phyloP scores from a whole-genome alignment of 2,113 vertebrate genomes.

The Cairina moschata region DNA sequence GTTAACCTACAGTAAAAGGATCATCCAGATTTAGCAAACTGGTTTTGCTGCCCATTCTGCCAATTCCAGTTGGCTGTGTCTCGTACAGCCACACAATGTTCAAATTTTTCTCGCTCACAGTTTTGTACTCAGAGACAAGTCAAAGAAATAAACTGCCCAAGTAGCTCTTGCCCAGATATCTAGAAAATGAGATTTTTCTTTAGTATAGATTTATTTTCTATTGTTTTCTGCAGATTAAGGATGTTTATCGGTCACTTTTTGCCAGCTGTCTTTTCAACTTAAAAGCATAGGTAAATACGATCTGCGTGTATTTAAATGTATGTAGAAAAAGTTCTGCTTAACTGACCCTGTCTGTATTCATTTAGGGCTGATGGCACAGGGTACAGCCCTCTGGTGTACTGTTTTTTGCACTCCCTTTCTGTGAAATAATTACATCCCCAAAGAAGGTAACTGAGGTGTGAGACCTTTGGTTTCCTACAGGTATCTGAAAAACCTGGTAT shows the following conservation, averaged over 20 bases:
- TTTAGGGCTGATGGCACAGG: not conserved
- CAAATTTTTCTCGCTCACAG: not conserved
- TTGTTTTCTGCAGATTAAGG: not conserved
- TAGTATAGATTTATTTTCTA: not conserved
- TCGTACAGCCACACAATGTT: not conserved
- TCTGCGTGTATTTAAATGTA: not conserved
- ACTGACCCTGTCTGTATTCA: not conserved
- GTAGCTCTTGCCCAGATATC: not conserved
- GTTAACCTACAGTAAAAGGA: not conserved
- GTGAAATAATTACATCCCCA: not conserved
- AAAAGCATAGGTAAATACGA: not conserved
- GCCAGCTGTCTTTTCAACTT: not conserved
- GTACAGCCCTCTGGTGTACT: not conserved
- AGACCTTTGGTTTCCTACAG: not conserved
- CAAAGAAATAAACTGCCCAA: not conserved
- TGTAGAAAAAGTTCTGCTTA: not conserved
- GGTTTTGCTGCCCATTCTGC: not conserved
- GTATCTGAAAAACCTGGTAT: not conserved
- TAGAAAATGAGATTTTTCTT: not conserved
- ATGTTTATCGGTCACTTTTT: not conserved
- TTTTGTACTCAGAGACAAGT: not conserved
- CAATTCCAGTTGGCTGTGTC: not conserved
- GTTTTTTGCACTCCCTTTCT: not conserved
- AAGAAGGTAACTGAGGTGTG: not conserved
- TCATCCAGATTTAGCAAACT: not conserved